Evolutionary conservation across 2,113 vertebrate species (phyloP).

Genomic region (Bucco capensis): DNA sequence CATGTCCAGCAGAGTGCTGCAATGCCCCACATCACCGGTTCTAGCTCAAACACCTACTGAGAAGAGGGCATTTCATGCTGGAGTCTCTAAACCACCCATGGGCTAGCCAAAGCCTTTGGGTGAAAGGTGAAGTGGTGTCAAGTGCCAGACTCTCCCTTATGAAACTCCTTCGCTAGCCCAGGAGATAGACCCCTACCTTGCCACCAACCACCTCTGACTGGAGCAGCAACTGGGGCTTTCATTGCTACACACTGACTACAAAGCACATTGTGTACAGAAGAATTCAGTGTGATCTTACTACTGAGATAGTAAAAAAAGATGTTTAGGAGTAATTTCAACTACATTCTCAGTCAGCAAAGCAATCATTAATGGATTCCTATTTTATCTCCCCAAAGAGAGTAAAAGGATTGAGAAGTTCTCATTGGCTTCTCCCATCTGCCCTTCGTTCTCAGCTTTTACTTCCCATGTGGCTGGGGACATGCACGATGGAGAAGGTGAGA

Average conservation of each 20-base stretch:
- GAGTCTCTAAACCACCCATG: slow-evolving; percentile 55
- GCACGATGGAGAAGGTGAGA: slow-evolving; percentile 78
- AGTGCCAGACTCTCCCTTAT: slow-evolving; percentile 61
- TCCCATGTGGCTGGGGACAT: slow-evolving; percentile 77
- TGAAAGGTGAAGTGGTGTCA: slow-evolving; percentile 52
- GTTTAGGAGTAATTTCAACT: slow-evolving; percentile 77
- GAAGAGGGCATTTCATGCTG: slow-evolving; percentile 67
- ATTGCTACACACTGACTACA: slow-evolving; percentile 76
- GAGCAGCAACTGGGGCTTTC: slow-evolving; percentile 66
- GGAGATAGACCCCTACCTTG: slow-evolving; percentile 46
- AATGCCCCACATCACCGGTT: slow-evolving; percentile 27
- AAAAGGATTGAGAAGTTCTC: slow-evolving; percentile 76
- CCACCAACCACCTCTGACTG: slow-evolving; percentile 61
- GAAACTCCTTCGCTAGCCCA: slow-evolving; percentile 53
- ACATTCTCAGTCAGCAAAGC: slow-evolving; percentile 84
- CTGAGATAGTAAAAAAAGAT: slow-evolving; percentile 77
- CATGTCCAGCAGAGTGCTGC: slow-evolving; percentile 65
- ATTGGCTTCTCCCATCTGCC: slow-evolving; percentile 76
- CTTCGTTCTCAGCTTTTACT: slow-evolving; percentile 71
- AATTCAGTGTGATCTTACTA: slow-evolving; percentile 79
- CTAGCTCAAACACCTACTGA: slow-evolving; percentile 64
- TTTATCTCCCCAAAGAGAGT: slow-evolving; percentile 73
- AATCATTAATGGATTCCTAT: slow-evolving; percentile 79
- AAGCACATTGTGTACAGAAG: slow-evolving; percentile 74
- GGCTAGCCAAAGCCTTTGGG: slow-evolving; percentile 54